Evolutionary conservation across 2,113 vertebrate species (phyloP), one percentile per base, ranked within the genome.

Genomic region (Thinocorus orbignyianus): DNA sequence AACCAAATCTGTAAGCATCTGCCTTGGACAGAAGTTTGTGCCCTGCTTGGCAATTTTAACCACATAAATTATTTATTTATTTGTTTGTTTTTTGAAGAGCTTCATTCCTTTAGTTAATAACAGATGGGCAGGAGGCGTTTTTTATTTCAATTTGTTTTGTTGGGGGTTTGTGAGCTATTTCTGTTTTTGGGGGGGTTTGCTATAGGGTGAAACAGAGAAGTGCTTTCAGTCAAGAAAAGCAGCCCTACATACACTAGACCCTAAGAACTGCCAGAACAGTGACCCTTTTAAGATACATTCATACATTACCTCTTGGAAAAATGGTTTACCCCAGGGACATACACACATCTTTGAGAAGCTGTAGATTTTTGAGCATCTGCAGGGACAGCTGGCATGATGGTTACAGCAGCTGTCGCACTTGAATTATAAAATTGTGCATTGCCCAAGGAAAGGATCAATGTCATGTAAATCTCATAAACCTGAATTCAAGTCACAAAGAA

Each of bases 371-470:
- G 80, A 95, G 89, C 86, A 95, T 93, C 90, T 91, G 77, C 66
- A 92, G 91, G 90, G 93, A 96, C 90, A 93, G 95, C 90, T 95
- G 82, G 86, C 65, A 11, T 37, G 66, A 86, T 46, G 86, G 95
- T 86, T 92, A 91, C 49, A 91, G 95, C 51, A 94, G 86, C 78
- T 90, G 72, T 85, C 17, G 19, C 68, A 83, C 73, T 96, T 90
- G 94, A 94, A 96, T 97, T 95, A 94, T 89, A 87, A 96, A 95
- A 96, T 55, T 78, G 85, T 92, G 89, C 82, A 80, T 65, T 2
- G 91, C 94, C 89, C 81, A 94, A 93, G 82, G 92, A 97, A 97
- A 95, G 94, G 89, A 94, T 95, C 96, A 92, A 96, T 94, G 93
- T 95, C 93, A 93, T 86, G 58, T 80, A 90, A 88, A 94, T 93